These are phyloP conservation scores for Saccostrea cuccullata DNA, from an alignment of 1,140 invertebrate genomes.

Conservation along the genomic window DNA sequence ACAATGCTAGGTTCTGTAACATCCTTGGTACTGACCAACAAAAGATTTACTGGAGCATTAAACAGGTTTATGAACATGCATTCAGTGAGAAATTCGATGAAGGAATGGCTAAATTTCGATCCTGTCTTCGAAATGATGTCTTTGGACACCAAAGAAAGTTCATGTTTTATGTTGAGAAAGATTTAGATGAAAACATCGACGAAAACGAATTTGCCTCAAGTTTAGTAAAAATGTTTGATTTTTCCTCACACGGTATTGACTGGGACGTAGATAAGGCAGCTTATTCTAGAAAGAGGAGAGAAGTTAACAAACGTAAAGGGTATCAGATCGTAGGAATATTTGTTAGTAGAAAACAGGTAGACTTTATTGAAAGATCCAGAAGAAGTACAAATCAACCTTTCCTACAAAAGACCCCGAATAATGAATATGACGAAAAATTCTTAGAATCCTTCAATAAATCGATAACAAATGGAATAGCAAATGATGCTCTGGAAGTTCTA, in stretches of 20 bases:
- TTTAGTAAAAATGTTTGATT: background rate
- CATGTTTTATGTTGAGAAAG: background rate
- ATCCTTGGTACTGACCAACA: background rate
- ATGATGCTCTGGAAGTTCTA: background rate
- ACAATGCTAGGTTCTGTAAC: background rate
- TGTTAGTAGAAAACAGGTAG: background rate
- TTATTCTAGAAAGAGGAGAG: background rate
- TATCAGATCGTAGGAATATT: background rate
- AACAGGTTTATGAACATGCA: background rate
- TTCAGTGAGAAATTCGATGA: slow-evolving; percentile 7
- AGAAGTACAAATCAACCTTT: background rate
- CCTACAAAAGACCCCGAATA: background rate
- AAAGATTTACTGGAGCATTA: slow-evolving; percentile 18
- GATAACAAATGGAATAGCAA: background rate
- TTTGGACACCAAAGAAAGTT: background rate
- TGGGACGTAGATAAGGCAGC: background rate
- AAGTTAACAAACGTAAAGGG: background rate
- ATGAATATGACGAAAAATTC: background rate
- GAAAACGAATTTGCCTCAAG: background rate
- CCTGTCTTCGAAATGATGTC: slow-evolving; percentile 14
- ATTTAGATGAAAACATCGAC: background rate
- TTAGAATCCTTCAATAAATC: background rate
- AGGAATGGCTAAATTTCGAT: background rate
- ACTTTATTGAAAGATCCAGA: background rate
- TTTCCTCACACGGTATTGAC: slow-evolving; percentile 1